phyloP scores from a whole-genome alignment of 2,797 vertebrate genomes.

The Morus bassanus region DNA sequence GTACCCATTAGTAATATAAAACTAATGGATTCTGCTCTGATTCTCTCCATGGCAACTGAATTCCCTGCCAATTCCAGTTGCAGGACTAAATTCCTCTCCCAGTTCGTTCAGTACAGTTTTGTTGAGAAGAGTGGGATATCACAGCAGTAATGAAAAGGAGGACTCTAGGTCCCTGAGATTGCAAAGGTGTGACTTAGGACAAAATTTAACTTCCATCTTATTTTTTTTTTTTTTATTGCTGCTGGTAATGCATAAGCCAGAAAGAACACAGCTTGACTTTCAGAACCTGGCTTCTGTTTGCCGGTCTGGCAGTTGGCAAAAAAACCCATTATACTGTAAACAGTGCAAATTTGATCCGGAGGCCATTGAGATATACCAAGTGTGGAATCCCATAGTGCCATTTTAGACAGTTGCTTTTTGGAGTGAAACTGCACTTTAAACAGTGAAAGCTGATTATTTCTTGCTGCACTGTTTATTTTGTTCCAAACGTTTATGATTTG shows the following conservation, averaged over 20 bases:
- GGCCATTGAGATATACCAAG: constrained; percentile 20
- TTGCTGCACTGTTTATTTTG: constrained; percentile 45
- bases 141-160: constrained; percentile 3
- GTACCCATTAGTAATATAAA: constrained; percentile 53
- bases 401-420: constrained; percentile 33
- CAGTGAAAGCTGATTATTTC: constrained; percentile 29
- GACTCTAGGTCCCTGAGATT: background rate
- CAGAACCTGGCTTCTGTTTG: constrained; percentile 56
- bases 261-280: constrained; percentile 58
- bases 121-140: background rate
- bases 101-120: background rate
- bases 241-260: constrained; percentile 26
- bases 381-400: constrained; percentile 19
- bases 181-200: constrained; percentile 15
- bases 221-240: constrained; percentile 23
- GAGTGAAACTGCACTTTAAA: constrained; percentile 18
- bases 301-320: constrained; percentile 38
- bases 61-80: constrained; percentile 29
- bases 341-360: constrained; percentile 37
- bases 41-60: constrained; percentile 60
- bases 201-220: constrained; percentile 17
- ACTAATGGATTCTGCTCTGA: constrained; percentile 50
- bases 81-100: constrained; percentile 4
- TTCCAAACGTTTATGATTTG: constrained; percentile 25
- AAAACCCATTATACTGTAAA: constrained; percentile 12